A percentile compares a stretch with the other conserved stretches of the same genome.
Conservation (phyloP, 1,140 invertebrate species). For the Lycorma delicatula region DNA sequence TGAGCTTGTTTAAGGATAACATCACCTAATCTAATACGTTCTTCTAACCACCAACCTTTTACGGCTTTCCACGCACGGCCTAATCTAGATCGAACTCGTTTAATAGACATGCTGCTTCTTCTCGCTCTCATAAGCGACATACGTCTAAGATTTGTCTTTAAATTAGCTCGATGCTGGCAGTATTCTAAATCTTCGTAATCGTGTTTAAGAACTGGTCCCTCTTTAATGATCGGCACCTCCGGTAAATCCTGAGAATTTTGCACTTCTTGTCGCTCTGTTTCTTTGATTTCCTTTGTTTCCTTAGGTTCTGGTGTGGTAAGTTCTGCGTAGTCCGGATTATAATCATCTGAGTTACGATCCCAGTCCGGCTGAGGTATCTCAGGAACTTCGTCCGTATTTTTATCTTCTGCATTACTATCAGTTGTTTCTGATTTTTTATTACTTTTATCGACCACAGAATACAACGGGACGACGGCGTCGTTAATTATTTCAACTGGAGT, state of each 20-base stretch:
- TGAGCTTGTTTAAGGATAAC: constrained; percentile 11
- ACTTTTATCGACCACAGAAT: constrained; percentile 7
- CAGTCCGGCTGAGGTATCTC: constrained; percentile 11
- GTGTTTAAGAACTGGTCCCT: background rate
- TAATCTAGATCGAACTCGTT: constrained; percentile 8
- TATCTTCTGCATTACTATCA: background rate
- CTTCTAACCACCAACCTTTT: constrained; percentile 15
- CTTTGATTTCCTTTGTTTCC: background rate
- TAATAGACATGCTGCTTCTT: constrained; percentile 8
- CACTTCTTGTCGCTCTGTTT: background rate
- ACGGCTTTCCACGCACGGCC: constrained; percentile 13
- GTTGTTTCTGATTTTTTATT: background rate
- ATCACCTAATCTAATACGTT: constrained; percentile 9
- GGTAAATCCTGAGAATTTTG: background rate
- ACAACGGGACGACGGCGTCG: constrained; percentile 7
- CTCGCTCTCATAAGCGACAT: constrained; percentile 4
- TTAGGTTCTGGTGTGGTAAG: background rate
- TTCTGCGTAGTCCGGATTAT: constrained; percentile 14
- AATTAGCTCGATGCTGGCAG: constrained; percentile 11
- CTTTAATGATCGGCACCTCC: background rate
- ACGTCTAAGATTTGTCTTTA: constrained; percentile 4
- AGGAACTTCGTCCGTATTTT: constrained; percentile 3
- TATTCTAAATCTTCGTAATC: constrained; percentile 2
- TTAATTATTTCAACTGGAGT: background rate
- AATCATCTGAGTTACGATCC: constrained; percentile 7